Conservation (phyloP, 2,797 vertebrate species). For the Halcyon leucocephala region DNA sequence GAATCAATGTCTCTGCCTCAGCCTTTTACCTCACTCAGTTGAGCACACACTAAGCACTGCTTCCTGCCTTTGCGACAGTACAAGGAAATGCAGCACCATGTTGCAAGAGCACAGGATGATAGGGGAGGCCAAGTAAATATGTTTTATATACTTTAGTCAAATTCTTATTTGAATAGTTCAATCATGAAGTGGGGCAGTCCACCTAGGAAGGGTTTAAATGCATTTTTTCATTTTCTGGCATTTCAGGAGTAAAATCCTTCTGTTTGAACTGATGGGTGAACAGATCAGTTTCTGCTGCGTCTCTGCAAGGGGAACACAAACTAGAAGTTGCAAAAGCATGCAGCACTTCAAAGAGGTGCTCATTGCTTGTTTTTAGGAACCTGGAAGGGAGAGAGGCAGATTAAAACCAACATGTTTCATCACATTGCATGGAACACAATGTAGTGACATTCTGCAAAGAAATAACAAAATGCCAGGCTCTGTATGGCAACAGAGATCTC, state of each 20-base stretch:
- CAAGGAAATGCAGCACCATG: neutral
- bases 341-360: conserved; percentile 68
- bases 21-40: neutral
- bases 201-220: neutral
- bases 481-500: conserved; percentile 29
- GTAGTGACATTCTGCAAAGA: conserved; percentile 36
- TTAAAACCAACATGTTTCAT: conserved; percentile 62
- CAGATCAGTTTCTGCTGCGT: conserved; percentile 38
- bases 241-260: conserved; percentile 34
- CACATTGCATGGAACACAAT: conserved; percentile 44
- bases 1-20: neutral
- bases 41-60: neutral
- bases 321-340: conserved; percentile 55
- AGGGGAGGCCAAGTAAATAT: neutral
- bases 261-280: conserved; percentile 57
- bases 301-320: conserved; percentile 45
- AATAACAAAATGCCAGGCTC: conserved; percentile 47
- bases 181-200: neutral
- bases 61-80: neutral
- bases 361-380: conserved; percentile 49
- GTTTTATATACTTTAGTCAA: neutral
- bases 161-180: neutral
- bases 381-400: conserved; percentile 26
- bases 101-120: neutral
- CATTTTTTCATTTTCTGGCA: neutral